These are phyloP conservation scores for Henricia sp. DNA, from an alignment of 53 echinoderm and acorn worm species.

Conservation along the genomic window DNA sequence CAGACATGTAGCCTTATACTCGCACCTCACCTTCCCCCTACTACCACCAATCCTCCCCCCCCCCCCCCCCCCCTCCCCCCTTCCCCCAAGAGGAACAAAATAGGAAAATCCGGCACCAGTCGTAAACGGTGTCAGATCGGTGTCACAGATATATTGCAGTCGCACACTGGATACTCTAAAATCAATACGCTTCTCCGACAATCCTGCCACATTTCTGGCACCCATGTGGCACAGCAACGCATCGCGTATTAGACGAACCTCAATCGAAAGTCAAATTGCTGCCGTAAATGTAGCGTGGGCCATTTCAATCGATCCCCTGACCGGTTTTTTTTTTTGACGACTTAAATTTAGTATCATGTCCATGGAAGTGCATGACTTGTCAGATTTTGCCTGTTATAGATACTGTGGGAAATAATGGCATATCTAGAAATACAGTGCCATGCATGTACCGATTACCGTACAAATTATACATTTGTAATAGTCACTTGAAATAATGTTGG, in stretches of 20 bases:
- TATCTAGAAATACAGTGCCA: not conserved
- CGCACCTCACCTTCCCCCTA: too few species aligned
- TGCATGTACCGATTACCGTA: too few species aligned
- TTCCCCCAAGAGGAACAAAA: too few species aligned
- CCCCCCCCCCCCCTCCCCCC: too few species aligned
- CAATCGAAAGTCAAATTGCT: constrained; percentile 27
- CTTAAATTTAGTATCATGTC: not conserved
- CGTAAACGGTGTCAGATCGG: constrained; percentile 2
- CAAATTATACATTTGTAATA: too few species aligned
- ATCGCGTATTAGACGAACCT: not conserved
- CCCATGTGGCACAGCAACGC: not conserved
- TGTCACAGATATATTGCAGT: constrained; percentile 9
- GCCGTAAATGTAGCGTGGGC: constrained; percentile 21
- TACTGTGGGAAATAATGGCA: not conserved
- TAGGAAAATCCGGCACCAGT: not conserved
- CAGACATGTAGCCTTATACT: not conserved
- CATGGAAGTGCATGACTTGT: not conserved
- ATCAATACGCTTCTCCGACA: constrained; percentile 4
- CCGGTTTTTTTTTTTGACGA: not conserved
- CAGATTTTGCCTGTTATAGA: not conserved
- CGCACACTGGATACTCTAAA: not conserved
- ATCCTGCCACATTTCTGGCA: not conserved
- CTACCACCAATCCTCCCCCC: too few species aligned
- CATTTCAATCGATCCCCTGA: not conserved
- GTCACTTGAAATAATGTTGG: too few species aligned